Conservation (phyloP, 2,797 vertebrate species). For the Tolypeutes matacus region DNA sequence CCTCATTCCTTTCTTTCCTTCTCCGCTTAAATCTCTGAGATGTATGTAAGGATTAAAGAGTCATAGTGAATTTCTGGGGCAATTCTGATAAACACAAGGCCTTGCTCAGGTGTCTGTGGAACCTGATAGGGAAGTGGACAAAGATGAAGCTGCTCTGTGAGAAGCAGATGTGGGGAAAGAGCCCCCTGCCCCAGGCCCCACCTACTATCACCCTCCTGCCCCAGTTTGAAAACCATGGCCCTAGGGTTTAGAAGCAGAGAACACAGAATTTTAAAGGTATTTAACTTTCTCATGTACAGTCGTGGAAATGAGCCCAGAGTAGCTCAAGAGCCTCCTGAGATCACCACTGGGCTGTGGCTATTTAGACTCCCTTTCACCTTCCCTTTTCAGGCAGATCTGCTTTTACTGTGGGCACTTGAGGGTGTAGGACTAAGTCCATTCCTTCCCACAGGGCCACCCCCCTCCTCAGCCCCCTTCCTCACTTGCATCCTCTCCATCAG, state of each 20-base stretch:
- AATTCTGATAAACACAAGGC: not conserved
- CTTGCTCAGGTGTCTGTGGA: not conserved
- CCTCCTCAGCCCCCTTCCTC: not conserved
- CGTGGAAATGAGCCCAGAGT: not conserved
- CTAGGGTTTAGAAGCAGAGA: not conserved
- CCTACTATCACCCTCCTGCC: fast-evolving
- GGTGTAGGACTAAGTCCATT: not conserved
- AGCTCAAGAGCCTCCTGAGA: not conserved
- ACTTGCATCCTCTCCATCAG: not conserved
- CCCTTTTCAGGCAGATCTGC: not conserved
- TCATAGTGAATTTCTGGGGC: not conserved
- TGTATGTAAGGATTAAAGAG: not conserved
- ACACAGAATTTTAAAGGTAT: not conserved
- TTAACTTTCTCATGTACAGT: not conserved
- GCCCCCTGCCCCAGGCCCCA: not conserved
- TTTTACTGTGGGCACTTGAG: not conserved
- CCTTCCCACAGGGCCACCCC: not conserved
- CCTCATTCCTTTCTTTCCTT: not conserved
- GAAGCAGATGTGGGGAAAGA: not conserved
- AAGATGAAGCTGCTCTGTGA: not conserved
- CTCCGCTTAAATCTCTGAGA: slow-evolving; percentile 4
- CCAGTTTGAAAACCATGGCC: not conserved
- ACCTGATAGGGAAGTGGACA: not conserved
- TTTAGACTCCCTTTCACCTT: not conserved
- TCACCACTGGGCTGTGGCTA: not conserved